Base-by-base conservation (phyloP, 2,888 invertebrate species). In the Acronicta psi region DNA sequence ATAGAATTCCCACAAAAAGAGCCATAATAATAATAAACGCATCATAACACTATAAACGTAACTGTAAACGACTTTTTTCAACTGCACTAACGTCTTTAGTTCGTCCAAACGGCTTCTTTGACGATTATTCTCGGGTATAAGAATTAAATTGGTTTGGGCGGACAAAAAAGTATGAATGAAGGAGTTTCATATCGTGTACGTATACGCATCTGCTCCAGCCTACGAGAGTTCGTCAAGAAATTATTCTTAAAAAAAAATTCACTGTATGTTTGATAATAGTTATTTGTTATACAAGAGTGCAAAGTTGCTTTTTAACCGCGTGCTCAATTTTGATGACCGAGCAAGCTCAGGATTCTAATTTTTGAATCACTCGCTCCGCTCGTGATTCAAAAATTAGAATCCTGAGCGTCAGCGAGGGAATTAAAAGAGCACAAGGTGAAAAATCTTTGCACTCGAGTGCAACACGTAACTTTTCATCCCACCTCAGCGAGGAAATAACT, bases 91-190 rank as follows among this genome's bases (percentile, higher is more conserved):
- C 66, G 58, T 71, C 66, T 77, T 75, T 75, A 72, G 72, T 71
- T 72, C 59, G 53, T 72, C 76, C 81, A 81, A 80, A 83, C 87
- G 89, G 88, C 79, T 77, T 85, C 88, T 90, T 90, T 90, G 88
- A 82, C 86, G 86, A 89, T 91, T 91, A 88, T 89, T 68, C 83
- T 88, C 89, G 89, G 87, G 81, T 85, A 85, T 87, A 88, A 88
- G 86, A 89, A 87, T 85, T 84, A 82, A 89, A 90, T 90, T 88
- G 85, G 87, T 87, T 83, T 83, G 78, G 79, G 75, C 71, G 80
- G 73, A 85, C 83, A 87, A 89, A 89, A 90, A 88, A 77, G 71
- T 81, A 81, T 84, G 82, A 86, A 86, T 84, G 81, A 52, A 72
- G 44, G 43, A 55, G 50, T 54, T 56, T 31, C 18, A 49, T 62